Base-by-base conservation (phyloP, 2,888 invertebrate species). In the Polylopha cassiicola region DNA sequence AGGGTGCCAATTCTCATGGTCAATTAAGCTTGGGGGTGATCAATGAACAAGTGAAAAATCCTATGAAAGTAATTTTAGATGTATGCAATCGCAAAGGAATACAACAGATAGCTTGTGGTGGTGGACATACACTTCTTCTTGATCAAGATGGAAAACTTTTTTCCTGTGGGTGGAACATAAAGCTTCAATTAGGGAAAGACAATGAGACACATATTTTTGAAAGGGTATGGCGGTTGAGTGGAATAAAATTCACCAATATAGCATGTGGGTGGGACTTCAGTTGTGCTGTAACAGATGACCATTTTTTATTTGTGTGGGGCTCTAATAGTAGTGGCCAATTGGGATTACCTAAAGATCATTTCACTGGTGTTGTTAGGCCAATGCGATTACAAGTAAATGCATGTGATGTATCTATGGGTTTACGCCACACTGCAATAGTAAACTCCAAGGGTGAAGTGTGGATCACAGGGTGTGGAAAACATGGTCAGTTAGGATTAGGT, bases 1-100 rank as follows among this genome's bases (percentile, higher is more conserved):
- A 94, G 94, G 94, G 94, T 60, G 93, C 94, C 41, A 95, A 95
- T 76, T 93, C 93, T 47, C 92, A 93, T 65, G 93, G 94, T 31
- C 94, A 95, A 73, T 82, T 95, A 46, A 92, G 92, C 47, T 85
- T 91, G 59, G 91, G 90, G 44, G 65, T 78, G 44, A 84, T 85
- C 50, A 89, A 87, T 51, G 94, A 94, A 63, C 89, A 92, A 75
- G 87, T 89, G 47, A 73, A 88, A 51, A 74, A 76, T 50, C 92
- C 91, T 22, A 76, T 77, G 29, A 70, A 71, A 55, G 71, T 88
- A 1, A 43, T 46, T 21, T 46, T 66, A 29, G 55, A 78, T 61
- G 64, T 79, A 65, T 74, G 73, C 3, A 72, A 82, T 47, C 71
- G 81, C 7, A 76, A 79, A 45, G 76, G 85, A 47, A 87, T 93